A percentile compares a stretch with the other conserved stretches of the same genome.
These are phyloP conservation scores for Pogoniulus pusillus DNA, from an alignment of 2,797 vertebrate species.

Conservation along the genomic window DNA sequence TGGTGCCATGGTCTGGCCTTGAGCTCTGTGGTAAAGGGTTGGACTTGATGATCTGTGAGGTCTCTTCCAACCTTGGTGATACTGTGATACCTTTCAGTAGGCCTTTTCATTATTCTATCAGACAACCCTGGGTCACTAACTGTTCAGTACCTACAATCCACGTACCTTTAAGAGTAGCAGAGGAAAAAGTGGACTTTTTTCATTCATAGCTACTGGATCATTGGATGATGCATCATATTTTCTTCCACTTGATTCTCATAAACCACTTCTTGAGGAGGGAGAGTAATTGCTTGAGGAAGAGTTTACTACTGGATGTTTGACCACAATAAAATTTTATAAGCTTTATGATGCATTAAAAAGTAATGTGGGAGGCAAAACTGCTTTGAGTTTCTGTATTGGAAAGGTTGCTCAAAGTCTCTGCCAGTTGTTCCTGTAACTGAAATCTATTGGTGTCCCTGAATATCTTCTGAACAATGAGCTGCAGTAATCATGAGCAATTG, in stretches of 20 bases:
- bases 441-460: background rate
- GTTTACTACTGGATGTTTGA: conserved; percentile 8
- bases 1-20: no score
- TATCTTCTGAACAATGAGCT: background rate
- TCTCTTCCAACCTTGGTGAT: no score
- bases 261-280: background rate
- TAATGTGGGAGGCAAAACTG: background rate
- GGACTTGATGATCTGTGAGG: no score
- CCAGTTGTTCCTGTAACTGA: background rate
- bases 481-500: background rate
- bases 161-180: background rate
- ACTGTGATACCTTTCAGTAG: background rate
- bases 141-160: background rate
- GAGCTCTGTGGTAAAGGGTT: no score
- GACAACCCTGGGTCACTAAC: background rate
- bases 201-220: background rate
- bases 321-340: background rate
- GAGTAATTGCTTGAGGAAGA: conserved; percentile 19
- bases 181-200: background rate
- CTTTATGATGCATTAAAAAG: background rate
- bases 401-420: background rate
- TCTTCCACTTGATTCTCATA: conserved; percentile 4
- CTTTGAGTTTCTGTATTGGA: background rate
- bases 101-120: background rate
- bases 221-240: background rate